Conservation (phyloP, 2,888 invertebrate genomes). For the Limnephilus marmoratus region DNA sequence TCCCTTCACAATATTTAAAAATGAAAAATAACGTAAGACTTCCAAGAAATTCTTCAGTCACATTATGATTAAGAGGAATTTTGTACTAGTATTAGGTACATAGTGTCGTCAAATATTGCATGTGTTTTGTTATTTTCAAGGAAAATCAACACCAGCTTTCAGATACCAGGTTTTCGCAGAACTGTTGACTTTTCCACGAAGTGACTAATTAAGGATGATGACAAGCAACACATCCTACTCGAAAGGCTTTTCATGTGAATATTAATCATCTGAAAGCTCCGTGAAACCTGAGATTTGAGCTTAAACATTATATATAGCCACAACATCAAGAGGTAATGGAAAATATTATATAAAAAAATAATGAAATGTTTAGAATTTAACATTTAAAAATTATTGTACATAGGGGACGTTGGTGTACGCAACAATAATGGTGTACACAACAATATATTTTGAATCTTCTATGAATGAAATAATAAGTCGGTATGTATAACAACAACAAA, state of each 20-base stretch:
- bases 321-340: too few species aligned
- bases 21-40: too few species aligned
- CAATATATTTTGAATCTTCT: not conserved
- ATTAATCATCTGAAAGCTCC: constrained; percentile 6
- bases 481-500: too few species aligned
- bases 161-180: not conserved
- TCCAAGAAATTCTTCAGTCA: too few species aligned
- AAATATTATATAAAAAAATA: too few species aligned
- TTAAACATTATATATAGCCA: not conserved
- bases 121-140: not conserved
- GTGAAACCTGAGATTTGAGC: constrained; percentile 1
- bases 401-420: too few species aligned
- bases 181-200: not conserved
- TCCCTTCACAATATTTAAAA: too few species aligned
- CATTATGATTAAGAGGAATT: not conserved
- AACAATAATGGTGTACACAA: too few species aligned
- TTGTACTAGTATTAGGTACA: not conserved
- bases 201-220: not conserved
- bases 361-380: too few species aligned
- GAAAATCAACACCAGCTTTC: not conserved
- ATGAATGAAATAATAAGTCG: too few species aligned
- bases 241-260: not conserved
- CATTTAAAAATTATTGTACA: too few species aligned
- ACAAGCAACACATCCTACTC: not conserved
- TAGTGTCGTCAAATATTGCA: not conserved